Conservation (phyloP, 2,797 vertebrate genomes). For the Acanthurus lineatus region DNA sequence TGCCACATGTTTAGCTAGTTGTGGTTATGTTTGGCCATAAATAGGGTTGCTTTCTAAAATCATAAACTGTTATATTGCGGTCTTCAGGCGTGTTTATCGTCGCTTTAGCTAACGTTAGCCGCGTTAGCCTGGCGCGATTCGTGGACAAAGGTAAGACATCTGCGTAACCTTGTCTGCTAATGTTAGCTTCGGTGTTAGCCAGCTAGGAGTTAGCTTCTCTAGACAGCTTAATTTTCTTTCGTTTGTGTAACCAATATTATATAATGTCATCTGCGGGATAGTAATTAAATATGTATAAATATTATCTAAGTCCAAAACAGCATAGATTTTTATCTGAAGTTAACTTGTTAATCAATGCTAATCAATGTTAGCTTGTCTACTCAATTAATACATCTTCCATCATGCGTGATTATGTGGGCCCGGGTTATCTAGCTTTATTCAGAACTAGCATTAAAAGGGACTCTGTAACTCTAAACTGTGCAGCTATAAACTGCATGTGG, state of each 20-base stretch:
- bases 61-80: neutral
- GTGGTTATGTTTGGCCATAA: neutral
- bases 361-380: neutral
- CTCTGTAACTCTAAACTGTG: too few species aligned
- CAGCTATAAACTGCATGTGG: too few species aligned
- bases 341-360: neutral
- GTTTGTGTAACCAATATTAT: neutral
- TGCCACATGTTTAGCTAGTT: too few species aligned
- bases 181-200: neutral
- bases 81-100: slow-evolving; percentile 36
- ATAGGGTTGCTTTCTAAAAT: neutral
- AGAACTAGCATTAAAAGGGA: too few species aligned
- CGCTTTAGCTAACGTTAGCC: slow-evolving; percentile 30
- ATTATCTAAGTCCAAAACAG: rapidly evolving
- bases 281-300: neutral
- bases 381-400: neutral
- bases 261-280: neutral
- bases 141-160: slow-evolving; percentile 51
- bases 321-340: too few species aligned
- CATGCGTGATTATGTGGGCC: too few species aligned
- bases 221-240: neutral
- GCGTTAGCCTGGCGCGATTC: slow-evolving; percentile 13
- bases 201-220: neutral
- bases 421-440: too few species aligned
- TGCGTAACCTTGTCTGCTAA: too few species aligned